Percentiles rank a stretch among this genome's conserved stretches.
phyloP scores from a whole-genome alignment of 2,888 invertebrate species.

The Megalurothrips usitatus region DNA sequence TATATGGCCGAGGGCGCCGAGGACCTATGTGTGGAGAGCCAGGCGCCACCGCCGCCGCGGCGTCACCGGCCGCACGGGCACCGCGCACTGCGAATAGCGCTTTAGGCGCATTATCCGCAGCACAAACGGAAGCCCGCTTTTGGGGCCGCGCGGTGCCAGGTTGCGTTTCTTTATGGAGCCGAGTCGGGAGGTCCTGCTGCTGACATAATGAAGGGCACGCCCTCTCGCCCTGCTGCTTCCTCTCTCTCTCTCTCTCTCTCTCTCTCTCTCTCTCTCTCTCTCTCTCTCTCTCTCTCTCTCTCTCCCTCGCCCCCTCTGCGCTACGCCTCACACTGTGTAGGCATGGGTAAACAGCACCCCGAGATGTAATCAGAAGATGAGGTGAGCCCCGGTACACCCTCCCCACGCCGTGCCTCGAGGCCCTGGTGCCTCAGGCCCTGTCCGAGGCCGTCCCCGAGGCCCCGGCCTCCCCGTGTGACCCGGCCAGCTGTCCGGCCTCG shows the following conservation, averaged over 20 bases:
- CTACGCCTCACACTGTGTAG: background rate
- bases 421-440: background rate
- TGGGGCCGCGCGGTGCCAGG: no score
- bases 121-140: no score
- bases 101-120: no score
- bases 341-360: background rate
- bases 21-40: no score
- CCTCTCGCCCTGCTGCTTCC: background rate
- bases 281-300: slow-evolving; percentile 6
- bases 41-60: no score
- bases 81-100: no score
- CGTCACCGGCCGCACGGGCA: no score
- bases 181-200: no score
- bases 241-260: slow-evolving; percentile 1
- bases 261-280: background rate
- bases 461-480: background rate
- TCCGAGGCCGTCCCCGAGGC: background rate
- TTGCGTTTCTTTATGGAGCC: no score
- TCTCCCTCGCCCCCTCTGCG: background rate
- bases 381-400: background rate
- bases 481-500: no score
- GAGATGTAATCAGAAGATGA: slow-evolving; percentile 11
- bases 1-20: no score
- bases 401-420: background rate
- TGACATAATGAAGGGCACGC: no score